Evolutionary conservation across 2,797 vertebrate species (phyloP).

Genomic region (Sebastes nivosus): DNA sequence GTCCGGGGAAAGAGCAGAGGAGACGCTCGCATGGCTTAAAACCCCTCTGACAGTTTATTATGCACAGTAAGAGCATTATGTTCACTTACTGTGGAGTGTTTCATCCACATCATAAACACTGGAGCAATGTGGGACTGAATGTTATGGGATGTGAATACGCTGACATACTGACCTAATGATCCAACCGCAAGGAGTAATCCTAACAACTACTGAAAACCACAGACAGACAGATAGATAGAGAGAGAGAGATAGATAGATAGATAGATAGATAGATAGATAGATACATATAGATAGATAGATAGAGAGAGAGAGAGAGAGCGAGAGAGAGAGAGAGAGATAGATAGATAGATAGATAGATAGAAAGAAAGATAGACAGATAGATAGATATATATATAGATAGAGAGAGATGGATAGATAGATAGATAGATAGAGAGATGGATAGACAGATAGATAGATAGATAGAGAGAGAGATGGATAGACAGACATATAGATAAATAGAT

Average conservation of each 20-base stretch:
- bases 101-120: conserved; percentile 11
- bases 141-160: conserved; percentile 7
- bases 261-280: fast-evolving
- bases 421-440: not conserved
- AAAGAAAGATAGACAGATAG: not conserved
- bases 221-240: not conserved
- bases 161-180: conserved; percentile 27
- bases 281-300: fast-evolving
- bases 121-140: not conserved
- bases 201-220: not conserved
- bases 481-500: not conserved
- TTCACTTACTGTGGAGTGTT: not conserved
- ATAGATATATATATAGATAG: not conserved
- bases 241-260: not conserved
- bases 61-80: not conserved
- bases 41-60: not conserved
- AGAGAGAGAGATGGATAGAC: not conserved
- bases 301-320: fast-evolving
- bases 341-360: fast-evolving
- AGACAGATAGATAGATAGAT: not conserved
- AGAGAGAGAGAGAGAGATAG: no score
- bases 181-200: not conserved
- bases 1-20: not conserved
- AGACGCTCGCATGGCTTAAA: not conserved
- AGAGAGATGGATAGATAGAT: not conserved